Evolutionary conservation across 2,888 invertebrate species (phyloP), one percentile per base, ranked within the genome.

Genomic region (Meta bourneti): DNA sequence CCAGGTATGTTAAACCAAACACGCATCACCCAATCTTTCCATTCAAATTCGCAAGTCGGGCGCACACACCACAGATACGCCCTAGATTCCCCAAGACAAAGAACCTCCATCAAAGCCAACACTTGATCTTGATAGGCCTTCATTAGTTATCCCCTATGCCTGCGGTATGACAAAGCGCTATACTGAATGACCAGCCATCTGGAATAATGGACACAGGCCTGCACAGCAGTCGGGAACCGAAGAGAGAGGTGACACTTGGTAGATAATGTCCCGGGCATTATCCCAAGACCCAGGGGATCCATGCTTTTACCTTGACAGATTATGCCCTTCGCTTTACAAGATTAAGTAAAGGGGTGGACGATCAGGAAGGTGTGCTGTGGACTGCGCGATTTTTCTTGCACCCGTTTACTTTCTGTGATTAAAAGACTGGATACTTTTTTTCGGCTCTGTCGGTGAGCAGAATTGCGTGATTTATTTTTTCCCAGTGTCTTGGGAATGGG

Each of bases 271-370:
- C 71, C 61, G 34, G 8, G 78, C 83, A 89, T 89, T 89, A 89
- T 89, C 79, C 89, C 34, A 20, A 34, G 78, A 72, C 89, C 83
- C 80, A 19, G 20, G 83, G 89, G 83, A 83, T 69, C 54, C 89
- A 75, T 89, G 89, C 89, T 82, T 82, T 82, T 82, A 81, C 89
- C 75, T 83, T 89, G 89, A 89, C 83, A 84, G 89, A 89, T 89
- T 84, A 89, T 84, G 89, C 71, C 83, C 54, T 78, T 79, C 79
- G 79, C 86, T 78, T 34, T 82, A 61, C 69, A 78, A 89, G 89
- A 89, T 89, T 82, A 89, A 89, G 89, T 79, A 54, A 19, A 61
- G 16, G 61, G 61, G 54, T 9, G 19, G 9, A 7, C 34, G 9
- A 20, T 74, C 19, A 77, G 52, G 19, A 61, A 61, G 74, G 79